Evolutionary conservation across 2,888 invertebrate species (phyloP).

Genomic region (Watsonalla cultraria): DNA sequence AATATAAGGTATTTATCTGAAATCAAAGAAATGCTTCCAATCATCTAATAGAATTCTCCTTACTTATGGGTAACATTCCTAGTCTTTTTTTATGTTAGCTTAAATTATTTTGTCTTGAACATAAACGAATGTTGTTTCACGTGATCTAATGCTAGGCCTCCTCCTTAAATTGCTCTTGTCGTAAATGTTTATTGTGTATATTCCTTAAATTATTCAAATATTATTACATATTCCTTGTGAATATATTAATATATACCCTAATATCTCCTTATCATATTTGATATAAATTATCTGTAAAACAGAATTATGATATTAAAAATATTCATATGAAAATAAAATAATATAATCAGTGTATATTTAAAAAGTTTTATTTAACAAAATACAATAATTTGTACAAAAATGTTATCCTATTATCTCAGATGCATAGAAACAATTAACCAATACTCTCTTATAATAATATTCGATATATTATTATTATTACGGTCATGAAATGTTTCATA

Average conservation of each 20-base stretch:
- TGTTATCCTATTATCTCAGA: conserved; percentile 46
- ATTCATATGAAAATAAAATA: neutral
- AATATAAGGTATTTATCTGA: too few species aligned
- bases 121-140: neutral
- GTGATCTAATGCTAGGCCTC: neutral
- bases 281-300: neutral
- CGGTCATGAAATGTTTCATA: neutral
- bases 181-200: neutral
- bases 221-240: conserved; percentile 5
- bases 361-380: conserved; percentile 35
- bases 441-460: too few species aligned
- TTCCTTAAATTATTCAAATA: neutral
- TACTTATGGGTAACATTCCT: neutral
- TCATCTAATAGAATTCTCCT: too few species aligned
- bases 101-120: neutral
- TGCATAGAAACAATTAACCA: conserved; percentile 10
- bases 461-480: neutral
- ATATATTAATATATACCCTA: conserved; percentile 7
- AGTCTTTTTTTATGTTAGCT: neutral
- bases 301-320: neutral
- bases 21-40: too few species aligned
- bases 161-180: neutral
- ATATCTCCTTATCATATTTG: neutral
- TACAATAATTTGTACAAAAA: conserved; percentile 41
- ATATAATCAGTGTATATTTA: conserved; percentile 16